Evolutionary conservation across 2,113 vertebrate species (phyloP).

Genomic region (Oxyura jamaicensis): DNA sequence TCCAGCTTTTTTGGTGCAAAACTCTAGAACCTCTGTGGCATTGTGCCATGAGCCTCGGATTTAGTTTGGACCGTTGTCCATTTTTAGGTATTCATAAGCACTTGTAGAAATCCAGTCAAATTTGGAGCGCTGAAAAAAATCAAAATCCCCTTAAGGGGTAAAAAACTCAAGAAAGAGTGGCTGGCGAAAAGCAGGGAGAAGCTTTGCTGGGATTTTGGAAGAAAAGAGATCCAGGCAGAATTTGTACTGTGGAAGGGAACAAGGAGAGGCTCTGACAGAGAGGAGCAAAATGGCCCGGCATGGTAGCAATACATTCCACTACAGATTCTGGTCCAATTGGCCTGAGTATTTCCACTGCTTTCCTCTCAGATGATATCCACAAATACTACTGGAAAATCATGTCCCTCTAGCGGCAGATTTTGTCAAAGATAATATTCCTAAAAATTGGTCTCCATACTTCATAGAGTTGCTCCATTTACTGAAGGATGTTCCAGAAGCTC

Average conservation of each 20-base stretch:
- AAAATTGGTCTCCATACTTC: not conserved
- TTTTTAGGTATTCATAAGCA: not conserved
- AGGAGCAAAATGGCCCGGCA: accelerated
- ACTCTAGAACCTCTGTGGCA: not conserved
- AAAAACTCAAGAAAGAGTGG: not conserved
- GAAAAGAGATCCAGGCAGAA: not conserved
- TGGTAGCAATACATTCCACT: not conserved
- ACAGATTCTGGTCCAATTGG: not conserved
- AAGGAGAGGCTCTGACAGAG: not conserved
- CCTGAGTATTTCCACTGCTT: not conserved
- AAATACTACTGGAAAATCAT: not conserved
- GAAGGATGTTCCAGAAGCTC: not conserved
- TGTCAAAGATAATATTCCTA: not conserved
- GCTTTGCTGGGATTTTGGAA: not conserved
- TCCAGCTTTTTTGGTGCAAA: not conserved
- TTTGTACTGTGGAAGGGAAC: not conserved
- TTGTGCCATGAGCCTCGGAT: not conserved
- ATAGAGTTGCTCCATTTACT: not conserved
- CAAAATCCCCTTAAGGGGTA: not conserved
- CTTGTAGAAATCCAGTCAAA: not conserved
- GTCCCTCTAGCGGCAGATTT: not conserved
- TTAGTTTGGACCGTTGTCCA: not conserved
- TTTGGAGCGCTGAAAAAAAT: not conserved
- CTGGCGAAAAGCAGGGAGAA: not conserved
- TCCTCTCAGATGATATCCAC: not conserved